phyloP scores from a whole-genome alignment of 2,797 vertebrate genomes.

The Australoheros facetus region DNA sequence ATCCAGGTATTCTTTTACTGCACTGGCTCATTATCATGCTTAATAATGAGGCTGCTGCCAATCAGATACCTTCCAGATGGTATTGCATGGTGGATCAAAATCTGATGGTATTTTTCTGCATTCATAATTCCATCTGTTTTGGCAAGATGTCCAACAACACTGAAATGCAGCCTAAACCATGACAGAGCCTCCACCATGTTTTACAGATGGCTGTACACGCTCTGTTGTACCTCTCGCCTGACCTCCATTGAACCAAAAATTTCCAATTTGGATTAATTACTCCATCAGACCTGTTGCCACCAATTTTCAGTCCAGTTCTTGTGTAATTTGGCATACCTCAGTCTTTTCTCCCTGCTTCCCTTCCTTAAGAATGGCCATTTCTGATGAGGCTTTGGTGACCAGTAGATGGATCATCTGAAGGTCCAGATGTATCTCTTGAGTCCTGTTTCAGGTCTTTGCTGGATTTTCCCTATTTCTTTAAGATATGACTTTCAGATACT shows the following conservation, averaged over 20 bases:
- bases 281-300: too few relatives aligned
- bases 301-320: background rate
- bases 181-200: background rate
- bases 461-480: background rate
- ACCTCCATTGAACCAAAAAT: background rate
- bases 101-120: background rate
- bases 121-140: background rate
- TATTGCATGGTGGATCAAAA: background rate
- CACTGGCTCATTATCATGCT: background rate
- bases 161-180: background rate
- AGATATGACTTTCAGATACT: background rate
- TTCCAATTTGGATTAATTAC: background rate
- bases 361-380: background rate
- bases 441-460: background rate
- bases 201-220: accelerated
- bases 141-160: background rate
- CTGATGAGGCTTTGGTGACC: background rate
- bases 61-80: background rate
- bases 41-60: background rate
- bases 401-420: accelerated
- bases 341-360: background rate
- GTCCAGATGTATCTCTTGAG: background rate
- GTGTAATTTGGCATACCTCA: accelerated
- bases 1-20: background rate
- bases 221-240: background rate